A percentile compares a stretch with the other conserved stretches of the same genome.
Conservation (phyloP, 1,140 invertebrate species). For the Drosophila erecta region DNA sequence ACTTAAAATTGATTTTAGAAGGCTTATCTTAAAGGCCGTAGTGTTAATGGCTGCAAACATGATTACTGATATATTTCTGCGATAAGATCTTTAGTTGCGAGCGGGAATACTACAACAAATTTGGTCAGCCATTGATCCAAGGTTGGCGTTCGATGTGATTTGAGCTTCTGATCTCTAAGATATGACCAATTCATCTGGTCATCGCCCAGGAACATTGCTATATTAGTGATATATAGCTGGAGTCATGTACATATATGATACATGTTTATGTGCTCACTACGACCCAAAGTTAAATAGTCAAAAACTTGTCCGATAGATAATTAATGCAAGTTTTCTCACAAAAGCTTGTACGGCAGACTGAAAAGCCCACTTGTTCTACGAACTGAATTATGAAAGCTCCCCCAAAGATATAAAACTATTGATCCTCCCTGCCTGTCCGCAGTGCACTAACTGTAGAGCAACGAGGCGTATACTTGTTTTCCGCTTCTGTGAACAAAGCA, state of each 20-base stretch:
- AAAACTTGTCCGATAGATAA: constrained; percentile 1
- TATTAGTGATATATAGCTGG: background rate
- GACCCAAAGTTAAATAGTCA: background rate
- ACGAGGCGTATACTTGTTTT: constrained; percentile 4
- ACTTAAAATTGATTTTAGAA: too few relatives aligned
- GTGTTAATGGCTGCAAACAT: too few relatives aligned
- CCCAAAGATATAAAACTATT: constrained; percentile 9
- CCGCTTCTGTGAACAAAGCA: background rate
- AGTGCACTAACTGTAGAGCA: background rate
- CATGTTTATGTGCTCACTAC: background rate
- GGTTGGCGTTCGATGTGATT: too few relatives aligned
- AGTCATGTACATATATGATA: background rate
- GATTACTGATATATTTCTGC: too few relatives aligned
- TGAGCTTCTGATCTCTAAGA: background rate
- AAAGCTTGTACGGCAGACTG: constrained; percentile 1
- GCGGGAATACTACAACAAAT: too few relatives aligned
- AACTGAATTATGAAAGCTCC: constrained; percentile 24
- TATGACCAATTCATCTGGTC: background rate
- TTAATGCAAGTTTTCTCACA: background rate
- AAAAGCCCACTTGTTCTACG: background rate
- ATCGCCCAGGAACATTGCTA: background rate
- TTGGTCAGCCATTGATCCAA: too few relatives aligned
- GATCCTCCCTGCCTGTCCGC: constrained; percentile 9
- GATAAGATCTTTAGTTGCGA: too few relatives aligned
- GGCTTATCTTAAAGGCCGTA: too few relatives aligned